Evolutionary conservation across 64 coral and sea anemone genomes (phyloP).

Genomic region (Stichodactyla helianthus): DNA sequence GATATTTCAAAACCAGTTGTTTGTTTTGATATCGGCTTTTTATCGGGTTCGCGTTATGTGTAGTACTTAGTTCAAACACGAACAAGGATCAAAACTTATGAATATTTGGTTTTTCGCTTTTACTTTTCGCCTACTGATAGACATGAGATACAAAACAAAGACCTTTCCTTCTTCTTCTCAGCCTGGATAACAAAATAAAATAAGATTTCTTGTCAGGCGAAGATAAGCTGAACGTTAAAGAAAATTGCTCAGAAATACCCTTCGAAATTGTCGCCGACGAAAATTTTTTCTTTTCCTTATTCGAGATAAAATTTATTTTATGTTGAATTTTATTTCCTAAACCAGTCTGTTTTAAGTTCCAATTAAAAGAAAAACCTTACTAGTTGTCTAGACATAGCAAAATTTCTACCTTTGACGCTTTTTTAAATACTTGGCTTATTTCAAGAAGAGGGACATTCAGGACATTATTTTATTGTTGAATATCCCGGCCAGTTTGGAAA

Average conservation of each 20-base stretch:
- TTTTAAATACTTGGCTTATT: conserved; percentile 2
- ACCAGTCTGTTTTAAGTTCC: conserved; percentile 6
- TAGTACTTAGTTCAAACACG: neutral
- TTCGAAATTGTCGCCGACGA: neutral
- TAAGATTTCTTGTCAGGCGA: neutral
- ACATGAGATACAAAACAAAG: conserved; percentile 17
- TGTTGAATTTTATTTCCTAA: neutral
- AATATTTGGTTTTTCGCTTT: conserved; percentile 14
- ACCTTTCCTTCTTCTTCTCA: neutral
- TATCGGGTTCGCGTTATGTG: neutral
- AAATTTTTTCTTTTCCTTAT: neutral
- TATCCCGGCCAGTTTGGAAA: neutral
- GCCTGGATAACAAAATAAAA: neutral
- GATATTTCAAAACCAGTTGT: neutral
- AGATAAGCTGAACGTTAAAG: neutral
- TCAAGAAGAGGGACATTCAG: neutral
- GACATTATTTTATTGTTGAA: neutral
- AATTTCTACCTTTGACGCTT: neutral
- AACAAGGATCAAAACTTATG: conserved; percentile 7
- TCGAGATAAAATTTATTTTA: neutral
- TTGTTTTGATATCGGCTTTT: conserved; percentile 1
- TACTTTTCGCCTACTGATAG: conserved; percentile 14
- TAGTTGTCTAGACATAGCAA: neutral
- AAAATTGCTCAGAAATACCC: neutral
- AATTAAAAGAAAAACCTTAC: neutral